Evolutionary conservation across 2,113 vertebrate genomes (phyloP).

Genomic region (Turnix velox): DNA sequence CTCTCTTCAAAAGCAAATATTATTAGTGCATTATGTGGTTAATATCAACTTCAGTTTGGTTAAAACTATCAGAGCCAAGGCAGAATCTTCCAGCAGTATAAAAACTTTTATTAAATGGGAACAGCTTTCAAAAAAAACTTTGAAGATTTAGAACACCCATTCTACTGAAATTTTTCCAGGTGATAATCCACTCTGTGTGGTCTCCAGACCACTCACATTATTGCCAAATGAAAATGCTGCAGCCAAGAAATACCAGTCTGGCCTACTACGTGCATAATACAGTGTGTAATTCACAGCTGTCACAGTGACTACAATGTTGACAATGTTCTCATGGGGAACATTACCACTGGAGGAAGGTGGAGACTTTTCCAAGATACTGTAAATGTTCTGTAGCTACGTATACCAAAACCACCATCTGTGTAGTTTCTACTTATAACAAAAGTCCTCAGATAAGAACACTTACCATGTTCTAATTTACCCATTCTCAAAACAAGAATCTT

Average conservation of each 20-base stretch:
- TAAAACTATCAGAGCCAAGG: neutral
- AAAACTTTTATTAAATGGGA: neutral
- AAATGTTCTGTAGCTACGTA: neutral
- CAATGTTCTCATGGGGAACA: neutral
- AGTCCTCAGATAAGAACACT: neutral
- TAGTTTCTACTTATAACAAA: neutral
- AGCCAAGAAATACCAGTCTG: neutral
- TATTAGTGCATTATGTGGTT: neutral
- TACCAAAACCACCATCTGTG: neutral
- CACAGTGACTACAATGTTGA: neutral
- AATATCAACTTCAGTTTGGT: rapidly evolving
- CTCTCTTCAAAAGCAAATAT: neutral
- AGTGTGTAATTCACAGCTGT: neutral
- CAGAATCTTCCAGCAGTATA: neutral
- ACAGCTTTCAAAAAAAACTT: neutral
- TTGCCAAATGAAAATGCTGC: neutral
- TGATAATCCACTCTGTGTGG: neutral
- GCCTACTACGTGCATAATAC: neutral
- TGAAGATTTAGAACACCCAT: neutral
- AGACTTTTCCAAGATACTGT: neutral
- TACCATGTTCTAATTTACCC: neutral
- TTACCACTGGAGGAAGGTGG: neutral
- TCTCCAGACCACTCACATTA: neutral
- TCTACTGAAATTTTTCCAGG: neutral
- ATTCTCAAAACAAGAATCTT: neutral